Evolutionary conservation across 2,888 invertebrate genomes (phyloP), one percentile per base, ranked within the genome.

Genomic region (Spatulosminthurus flaviceps): DNA sequence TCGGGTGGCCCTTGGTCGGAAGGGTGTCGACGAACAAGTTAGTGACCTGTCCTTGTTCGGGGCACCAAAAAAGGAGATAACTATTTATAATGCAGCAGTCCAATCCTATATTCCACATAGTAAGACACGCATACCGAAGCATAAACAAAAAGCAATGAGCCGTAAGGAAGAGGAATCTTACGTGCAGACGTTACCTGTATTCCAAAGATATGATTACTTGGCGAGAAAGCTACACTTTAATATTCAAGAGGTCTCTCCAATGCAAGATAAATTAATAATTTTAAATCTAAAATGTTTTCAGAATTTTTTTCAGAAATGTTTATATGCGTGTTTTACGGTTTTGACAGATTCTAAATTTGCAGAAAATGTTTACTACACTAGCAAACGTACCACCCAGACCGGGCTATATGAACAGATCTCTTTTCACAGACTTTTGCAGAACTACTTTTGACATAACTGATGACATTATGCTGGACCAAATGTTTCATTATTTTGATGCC

Each of bases 381-480:
- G 22, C 64, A 2, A 22, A 22, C 11, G 13, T n/a, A 4, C n/a
- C 24, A 19, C 13, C 26, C 19, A 13, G 13, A 9, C 64, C 1
- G 13, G 64, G 64, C 9, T 22, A 64, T 7, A 64, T 64, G 64
- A 26, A 64, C 26, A 22, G 26, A 64, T n/a, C 22, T 4, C 13
- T 64, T n/a, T 64, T 64, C 16, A 22, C 19, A 21, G 64, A 64
- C 1, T 64, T 24, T 26, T 24, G 9, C 7, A 2, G 64, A n/a
- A 64, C 9, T 2, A 13, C 64, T 13, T 64, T 64, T 26, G 26
- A 26, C n/a, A 64, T 64, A 13, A 64, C 64, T 1, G 24, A 64
- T 64, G 64, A 64, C 24, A 22, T 64, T 26, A 64, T 64, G 64
- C 22, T 64, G 13, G 64, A 64, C 16, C 64, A 64, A 64, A 64